Evolutionary conservation across 2,888 invertebrate species (phyloP).

Genomic region (Acanthacorydalis orientalis): DNA sequence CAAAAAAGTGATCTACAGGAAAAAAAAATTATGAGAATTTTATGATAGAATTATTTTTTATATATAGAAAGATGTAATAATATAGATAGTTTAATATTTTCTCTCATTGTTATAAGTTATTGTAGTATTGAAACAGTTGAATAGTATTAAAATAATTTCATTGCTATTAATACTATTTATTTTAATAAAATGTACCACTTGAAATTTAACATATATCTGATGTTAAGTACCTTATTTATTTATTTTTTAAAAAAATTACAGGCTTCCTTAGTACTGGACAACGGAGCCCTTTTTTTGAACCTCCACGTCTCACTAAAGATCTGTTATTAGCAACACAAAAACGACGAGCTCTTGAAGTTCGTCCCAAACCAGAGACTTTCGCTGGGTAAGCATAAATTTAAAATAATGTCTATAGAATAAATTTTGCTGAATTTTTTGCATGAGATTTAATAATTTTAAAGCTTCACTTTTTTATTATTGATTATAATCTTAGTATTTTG

Average conservation of each 20-base stretch:
- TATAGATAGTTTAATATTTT: no score
- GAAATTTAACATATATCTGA: not conserved
- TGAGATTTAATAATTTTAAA: slow-evolving; percentile 8
- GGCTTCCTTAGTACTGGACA: slow-evolving; percentile 29
- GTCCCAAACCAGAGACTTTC: slow-evolving; percentile 48
- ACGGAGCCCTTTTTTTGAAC: slow-evolving; percentile 25
- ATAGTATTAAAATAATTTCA: not conserved
- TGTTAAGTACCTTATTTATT: not conserved
- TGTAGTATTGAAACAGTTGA: no score
- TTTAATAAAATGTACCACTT: not conserved
- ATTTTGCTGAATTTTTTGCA: not conserved
- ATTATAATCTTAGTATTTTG: no score
- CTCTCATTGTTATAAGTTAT: no score
- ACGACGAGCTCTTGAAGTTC: slow-evolving; percentile 37
- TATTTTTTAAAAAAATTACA: not conserved
- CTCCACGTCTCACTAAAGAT: slow-evolving; percentile 58
- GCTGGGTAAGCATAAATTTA: slow-evolving; percentile 41
- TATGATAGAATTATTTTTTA: no score
- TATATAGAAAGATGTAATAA: no score
- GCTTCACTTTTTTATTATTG: no score
- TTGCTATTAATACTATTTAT: not conserved
- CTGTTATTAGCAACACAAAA: slow-evolving; percentile 65
- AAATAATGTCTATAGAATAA: slow-evolving; percentile 14
- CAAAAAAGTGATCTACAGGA: no score
- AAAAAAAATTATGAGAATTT: no score